Evolutionary conservation across 2,888 invertebrate genomes (phyloP), one percentile per base, ranked within the genome.

Genomic region (Tolmerus cingulatus): DNA sequence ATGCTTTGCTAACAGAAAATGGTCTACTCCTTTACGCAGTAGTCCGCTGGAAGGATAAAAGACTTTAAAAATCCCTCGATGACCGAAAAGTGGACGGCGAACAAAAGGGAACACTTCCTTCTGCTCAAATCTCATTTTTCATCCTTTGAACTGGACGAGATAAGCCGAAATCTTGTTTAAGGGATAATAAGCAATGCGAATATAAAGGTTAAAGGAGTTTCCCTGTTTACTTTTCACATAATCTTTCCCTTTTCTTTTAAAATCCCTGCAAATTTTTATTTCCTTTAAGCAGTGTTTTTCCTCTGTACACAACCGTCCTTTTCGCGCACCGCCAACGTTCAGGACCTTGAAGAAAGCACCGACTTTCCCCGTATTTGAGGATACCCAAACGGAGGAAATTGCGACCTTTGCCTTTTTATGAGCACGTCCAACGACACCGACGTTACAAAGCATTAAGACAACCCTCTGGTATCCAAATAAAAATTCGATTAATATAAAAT

Each of bases 151-250:
- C 82, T 57, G 82, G 55, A 55, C 30, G 34, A 82, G 82, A 82
- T 82, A 82, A 82, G 82, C 82, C 19, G 51, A 82, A 82, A 55
- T 82, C 82, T 82, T 82, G 55, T 82, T 82, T 81, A 81, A 81
- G 16, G 30, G 55, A 82, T 82, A 82, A 78, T 78, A 51, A 82
- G 82, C 30, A 30, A 55, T 7, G 76, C 9, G 37, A 82, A 55
- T 30, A 82, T n/a, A 55, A 37, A 55, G 51, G 51, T 82, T 82
- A 82, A 82, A n/a, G 30, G 46, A 79, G 43, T 43, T 79, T 79
- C 14, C 46, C 79, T 79, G 79, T 79, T 79, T 79, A 79, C 79
- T 30, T 79, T 46, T 46, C 79, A 27, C 27, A 40, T 51, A 79
- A 40, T 79, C 46, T 79, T 46, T 79, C 14, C 27, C 43, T 46